These are phyloP conservation scores for Phrynocephalus versicolor DNA, from an alignment of 2,113 vertebrate species.

Conservation along the genomic window DNA sequence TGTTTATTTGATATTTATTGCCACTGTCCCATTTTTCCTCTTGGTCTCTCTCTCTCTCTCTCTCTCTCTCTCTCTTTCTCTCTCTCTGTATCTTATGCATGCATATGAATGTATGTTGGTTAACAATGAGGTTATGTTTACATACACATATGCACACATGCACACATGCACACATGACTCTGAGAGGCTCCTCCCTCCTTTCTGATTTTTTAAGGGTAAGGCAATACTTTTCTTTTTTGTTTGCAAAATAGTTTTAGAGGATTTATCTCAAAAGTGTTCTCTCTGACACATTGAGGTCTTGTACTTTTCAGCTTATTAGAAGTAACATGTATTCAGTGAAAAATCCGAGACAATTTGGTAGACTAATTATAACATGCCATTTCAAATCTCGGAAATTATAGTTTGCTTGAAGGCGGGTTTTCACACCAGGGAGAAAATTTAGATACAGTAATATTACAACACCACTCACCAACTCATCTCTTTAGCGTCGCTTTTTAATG, in stretches of 20 bases:
- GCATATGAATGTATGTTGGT: too few relatives aligned
- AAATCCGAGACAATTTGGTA: slow-evolving; percentile 41
- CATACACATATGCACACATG: too few relatives aligned
- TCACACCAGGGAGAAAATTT: slow-evolving; percentile 36
- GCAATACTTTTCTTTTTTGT: neutral
- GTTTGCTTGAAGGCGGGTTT: slow-evolving; percentile 30
- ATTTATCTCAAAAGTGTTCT: slow-evolving; percentile 39
- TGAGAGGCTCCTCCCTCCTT: neutral
- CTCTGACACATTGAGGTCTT: slow-evolving; percentile 28
- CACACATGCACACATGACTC: too few relatives aligned
- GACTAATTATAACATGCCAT: slow-evolving; percentile 44
- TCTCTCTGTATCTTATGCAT: too few relatives aligned
- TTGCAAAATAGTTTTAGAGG: slow-evolving; percentile 25
- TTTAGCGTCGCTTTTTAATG: slow-evolving; percentile 5
- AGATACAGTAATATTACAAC: slow-evolving; percentile 2
- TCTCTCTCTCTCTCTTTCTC: too few relatives aligned
- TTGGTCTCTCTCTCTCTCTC: too few relatives aligned
- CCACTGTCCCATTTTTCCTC: too few relatives aligned
- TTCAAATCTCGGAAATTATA: slow-evolving; percentile 24
- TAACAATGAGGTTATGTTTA: too few relatives aligned
- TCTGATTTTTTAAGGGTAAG: neutral
- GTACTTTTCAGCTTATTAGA: slow-evolving; percentile 13
- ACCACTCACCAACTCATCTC: slow-evolving; percentile 12
- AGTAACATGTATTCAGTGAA: slow-evolving; percentile 48
- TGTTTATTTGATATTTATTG: too few relatives aligned